Base-by-base conservation (phyloP, 2,797 vertebrate genomes). In the Otolemur crassicaudatus region DNA sequence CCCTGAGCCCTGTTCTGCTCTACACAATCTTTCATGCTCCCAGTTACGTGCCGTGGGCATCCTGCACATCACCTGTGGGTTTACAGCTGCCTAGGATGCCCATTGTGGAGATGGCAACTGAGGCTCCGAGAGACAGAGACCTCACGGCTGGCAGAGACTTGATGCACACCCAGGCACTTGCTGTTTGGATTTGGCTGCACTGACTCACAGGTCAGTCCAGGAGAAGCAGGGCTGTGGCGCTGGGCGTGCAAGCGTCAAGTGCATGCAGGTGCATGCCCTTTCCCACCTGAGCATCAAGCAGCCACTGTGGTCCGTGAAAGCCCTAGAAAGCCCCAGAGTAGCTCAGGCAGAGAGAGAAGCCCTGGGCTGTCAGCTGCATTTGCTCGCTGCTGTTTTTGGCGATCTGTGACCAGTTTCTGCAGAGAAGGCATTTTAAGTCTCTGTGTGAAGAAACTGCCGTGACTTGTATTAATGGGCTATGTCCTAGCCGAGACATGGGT, bases 401-500 rank as follows among this genome's bases (percentile, higher is more conserved):
- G 83, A 73, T 89, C 40, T 79, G 56, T 63, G 76, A 69, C 81
- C 76, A 58, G 67, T 27, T 73, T 86, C 84, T 79, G 29, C 29
- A 17, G 86, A 80, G 83, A 77, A 82, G 67, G 46, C 83, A 29
- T 31, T 77, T 63, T 40, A 40, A 61, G 80, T 73, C 70, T 90
- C 37, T 72, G 60, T 94, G 49, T 80, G 82, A 79, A 90, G 92
- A 81, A 65, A 90, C 58, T 37, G n/a, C 49, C 75, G 34, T 29
- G 67, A 81, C 73, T 49, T 56, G 67, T 65, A 34, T 83, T 94
- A 65, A 90, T 70, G 61, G 93, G 73, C 67, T 65, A 3, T 7
- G 49, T 65, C 31, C 49, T 19, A 69, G 80, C 84, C 4, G 17
- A 86, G 84, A 77, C 46, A 40, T 0, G 8, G 60, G 27, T 13